phyloP scores from a whole-genome alignment of 2,888 invertebrate species.

The Ashinkailepas kermadecensis region DNA sequence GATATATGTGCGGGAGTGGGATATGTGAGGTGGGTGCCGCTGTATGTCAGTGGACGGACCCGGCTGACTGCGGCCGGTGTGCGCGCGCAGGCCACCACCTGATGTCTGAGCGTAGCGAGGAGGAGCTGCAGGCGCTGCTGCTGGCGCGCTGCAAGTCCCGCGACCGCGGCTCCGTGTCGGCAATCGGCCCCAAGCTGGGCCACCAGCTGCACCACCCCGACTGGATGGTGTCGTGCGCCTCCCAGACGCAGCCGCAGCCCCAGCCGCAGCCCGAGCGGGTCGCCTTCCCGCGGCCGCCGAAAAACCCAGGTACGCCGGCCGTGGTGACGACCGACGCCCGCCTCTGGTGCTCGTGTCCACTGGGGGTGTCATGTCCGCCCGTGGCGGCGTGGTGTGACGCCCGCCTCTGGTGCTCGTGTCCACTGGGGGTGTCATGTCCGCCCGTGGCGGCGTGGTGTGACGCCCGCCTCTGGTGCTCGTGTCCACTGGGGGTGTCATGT shows the following conservation, averaged over 20 bases:
- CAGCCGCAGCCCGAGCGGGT: conserved; percentile 65
- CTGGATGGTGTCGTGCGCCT: conserved; percentile 55
- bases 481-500: too few relatives aligned
- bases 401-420: too few relatives aligned
- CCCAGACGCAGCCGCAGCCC: conserved; percentile 53
- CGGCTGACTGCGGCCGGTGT: too few relatives aligned
- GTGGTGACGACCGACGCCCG: too few relatives aligned
- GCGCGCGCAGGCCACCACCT: conserved; percentile 15
- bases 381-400: not conserved
- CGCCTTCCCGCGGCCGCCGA: conserved; percentile 84
- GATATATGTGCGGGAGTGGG: too few relatives aligned
- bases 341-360: too few relatives aligned
- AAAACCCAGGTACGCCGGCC: conserved; percentile 59
- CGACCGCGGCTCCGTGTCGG: conserved; percentile 19
- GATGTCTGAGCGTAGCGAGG: conserved; percentile 13
- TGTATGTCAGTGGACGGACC: too few relatives aligned
- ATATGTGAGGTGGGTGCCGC: too few relatives aligned
- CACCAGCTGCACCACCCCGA: conserved; percentile 49
- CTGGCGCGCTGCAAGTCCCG: conserved; percentile 18
- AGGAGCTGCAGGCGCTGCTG: conserved; percentile 24
- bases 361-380: not conserved
- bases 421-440: too few relatives aligned
- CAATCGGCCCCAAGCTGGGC: conserved; percentile 24
- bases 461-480: too few relatives aligned
- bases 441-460: too few relatives aligned